These are phyloP conservation scores for Clarias batrachus DNA, from an alignment of 2,113 vertebrate genomes.

Conservation along the genomic window DNA sequence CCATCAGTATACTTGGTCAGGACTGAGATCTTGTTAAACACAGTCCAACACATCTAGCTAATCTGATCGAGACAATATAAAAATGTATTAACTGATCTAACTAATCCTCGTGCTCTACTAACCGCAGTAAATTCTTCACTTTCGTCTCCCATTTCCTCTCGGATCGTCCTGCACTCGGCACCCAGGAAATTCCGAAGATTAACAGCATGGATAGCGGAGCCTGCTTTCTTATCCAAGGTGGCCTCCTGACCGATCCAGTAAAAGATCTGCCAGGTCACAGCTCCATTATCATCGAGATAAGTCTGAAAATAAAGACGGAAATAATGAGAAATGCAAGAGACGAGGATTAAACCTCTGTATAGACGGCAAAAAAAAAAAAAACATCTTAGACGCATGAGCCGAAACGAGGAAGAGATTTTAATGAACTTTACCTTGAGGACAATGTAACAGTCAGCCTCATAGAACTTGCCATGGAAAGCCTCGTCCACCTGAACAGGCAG, in stretches of 20 bases:
- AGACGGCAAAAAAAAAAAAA: not conserved
- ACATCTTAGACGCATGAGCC: not conserved
- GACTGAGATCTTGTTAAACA: too few species aligned
- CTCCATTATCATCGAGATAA: constrained; percentile 85
- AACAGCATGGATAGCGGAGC: constrained; percentile 92
- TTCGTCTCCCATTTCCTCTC: constrained; percentile 98
- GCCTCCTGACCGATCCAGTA: constrained; percentile 97
- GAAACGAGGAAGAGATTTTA: not conserved
- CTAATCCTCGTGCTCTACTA: not conserved
- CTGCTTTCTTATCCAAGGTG: constrained; percentile 94
- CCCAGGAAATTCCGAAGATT: constrained; percentile 94
- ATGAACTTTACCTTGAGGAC: constrained; percentile 83
- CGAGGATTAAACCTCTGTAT: not conserved
- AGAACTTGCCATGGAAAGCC: constrained; percentile 90
- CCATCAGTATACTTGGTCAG: too few species aligned
- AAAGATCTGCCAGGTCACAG: constrained; percentile 91
- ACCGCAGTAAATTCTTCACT: constrained; percentile 94
- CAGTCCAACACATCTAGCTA: not conserved
- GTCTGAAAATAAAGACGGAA: constrained; percentile 70
- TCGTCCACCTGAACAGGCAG: constrained; percentile 86
- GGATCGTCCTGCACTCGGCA: constrained; percentile 84
- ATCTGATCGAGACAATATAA: not conserved
- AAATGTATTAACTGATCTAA: not conserved
- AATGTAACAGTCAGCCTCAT: constrained; percentile 96
- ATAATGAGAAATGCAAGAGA: not conserved